Evolutionary conservation across 2,888 invertebrate species (phyloP).

Genomic region (Drosophila siamana): DNA sequence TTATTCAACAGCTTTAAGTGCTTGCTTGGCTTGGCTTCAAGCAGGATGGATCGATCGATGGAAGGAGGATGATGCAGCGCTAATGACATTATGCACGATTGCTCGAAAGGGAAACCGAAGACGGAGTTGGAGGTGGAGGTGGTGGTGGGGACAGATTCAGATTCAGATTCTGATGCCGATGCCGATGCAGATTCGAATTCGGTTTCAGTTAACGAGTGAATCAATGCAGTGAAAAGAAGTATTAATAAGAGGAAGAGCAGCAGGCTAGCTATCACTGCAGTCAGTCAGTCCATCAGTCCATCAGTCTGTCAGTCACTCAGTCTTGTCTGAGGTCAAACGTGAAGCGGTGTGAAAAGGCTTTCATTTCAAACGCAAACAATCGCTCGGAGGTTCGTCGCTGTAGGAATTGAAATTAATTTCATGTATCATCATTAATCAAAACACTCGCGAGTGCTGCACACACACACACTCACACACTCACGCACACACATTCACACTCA

Average conservation of each 20-base stretch:
- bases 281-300: conserved; percentile 25
- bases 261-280: conserved; percentile 53
- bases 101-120: conserved; percentile 40
- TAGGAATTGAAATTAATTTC: conserved; percentile 85
- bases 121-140: too few species aligned
- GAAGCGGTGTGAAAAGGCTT: conserved; percentile 77
- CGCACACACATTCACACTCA: not conserved
- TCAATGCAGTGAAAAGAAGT: conserved; percentile 69
- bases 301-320: not conserved
- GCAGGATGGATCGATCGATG: not conserved
- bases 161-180: conserved; percentile 38
- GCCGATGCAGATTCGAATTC: conserved; percentile 32
- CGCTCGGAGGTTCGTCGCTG: conserved; percentile 54
- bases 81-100: conserved; percentile 76
- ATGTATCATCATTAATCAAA: conserved; percentile 85
- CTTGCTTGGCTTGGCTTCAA: conserved; percentile 4
- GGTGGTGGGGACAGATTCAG: too few species aligned
- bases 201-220: conserved; percentile 51
- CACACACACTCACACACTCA: conserved; percentile 25
- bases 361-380: conserved; percentile 80
- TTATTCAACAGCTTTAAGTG: conserved; percentile 73
- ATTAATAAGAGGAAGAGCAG: conserved; percentile 66
- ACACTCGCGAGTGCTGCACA: conserved; percentile 68
- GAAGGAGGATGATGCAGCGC: conserved; percentile 76
- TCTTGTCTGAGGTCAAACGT: conserved; percentile 35